Evolutionary conservation across 2,113 vertebrate genomes (phyloP), one percentile per base, ranked within the genome.

Genomic region (Chlamydotis undulata): DNA sequence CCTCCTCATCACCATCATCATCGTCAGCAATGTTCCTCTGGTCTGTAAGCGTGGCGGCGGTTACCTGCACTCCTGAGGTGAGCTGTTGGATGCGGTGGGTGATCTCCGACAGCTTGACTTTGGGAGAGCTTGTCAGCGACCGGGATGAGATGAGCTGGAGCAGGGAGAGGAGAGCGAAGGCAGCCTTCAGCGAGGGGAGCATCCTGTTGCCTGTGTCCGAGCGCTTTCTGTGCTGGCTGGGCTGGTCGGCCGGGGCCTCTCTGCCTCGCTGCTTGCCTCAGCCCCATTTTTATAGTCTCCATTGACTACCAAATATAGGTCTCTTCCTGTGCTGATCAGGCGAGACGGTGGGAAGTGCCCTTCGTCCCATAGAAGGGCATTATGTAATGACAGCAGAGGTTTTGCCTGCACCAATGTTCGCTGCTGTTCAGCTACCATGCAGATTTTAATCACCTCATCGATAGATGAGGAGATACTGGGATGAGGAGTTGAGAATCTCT

Each of bases 261-360:
- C 64, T 95, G 89, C 60, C 60, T 57, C 1, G 6, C 71, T 81
- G 75, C 88, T 45, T 2, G 33, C 7, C 39, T 65, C 14, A 18
- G 57, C 37, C 37, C 26, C 47, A 37, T 43, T 92, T 90, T 96
- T 96, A 97, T 97, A 95, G 90, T 16, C 73, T 50, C 86, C 83
- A 79, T 71, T 39, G 2, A 28, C 79, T 92, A 37, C 96, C 96
- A 94, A 96, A 97, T 97, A 95, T 96, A 95, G 96, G 89, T 91
- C 67, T 60, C 73, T 95, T 97, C 95, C 95, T 84, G 89, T 89
- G 47, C 10, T 47, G 67, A 17, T 22, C 33, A 31, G 89, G 57
- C 33, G 31, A 39, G 74, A 10, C 2, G 4, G 75, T 76, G 88
- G 82, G 78, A 73, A 59, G 94, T 56, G 61, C 35, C 69, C 25